These are phyloP conservation scores for Trichonephila clavata DNA, from an alignment of 1,140 invertebrate species.

Conservation along the genomic window DNA sequence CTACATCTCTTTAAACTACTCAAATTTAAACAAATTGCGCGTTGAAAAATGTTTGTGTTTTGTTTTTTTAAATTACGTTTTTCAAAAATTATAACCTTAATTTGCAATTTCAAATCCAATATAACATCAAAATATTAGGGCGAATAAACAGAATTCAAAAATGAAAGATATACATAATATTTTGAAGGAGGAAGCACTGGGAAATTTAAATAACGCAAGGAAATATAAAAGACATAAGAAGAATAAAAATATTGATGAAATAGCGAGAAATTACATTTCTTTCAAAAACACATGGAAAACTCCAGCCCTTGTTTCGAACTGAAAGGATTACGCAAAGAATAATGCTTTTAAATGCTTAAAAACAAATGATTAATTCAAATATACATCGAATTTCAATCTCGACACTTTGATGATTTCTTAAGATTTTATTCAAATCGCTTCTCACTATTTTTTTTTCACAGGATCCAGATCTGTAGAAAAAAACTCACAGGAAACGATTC, in stretches of 20 bases:
- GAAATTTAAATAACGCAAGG: too few relatives aligned
- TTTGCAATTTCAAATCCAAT: too few relatives aligned
- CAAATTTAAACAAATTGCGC: too few relatives aligned
- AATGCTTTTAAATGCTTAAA: background rate
- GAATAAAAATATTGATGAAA: background rate
- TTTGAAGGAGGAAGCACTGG: too few relatives aligned
- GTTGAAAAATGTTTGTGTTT: too few relatives aligned
- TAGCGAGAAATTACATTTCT: background rate
- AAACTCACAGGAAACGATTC: background rate
- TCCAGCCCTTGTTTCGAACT: background rate
- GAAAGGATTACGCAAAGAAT: background rate
- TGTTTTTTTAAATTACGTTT: too few relatives aligned
- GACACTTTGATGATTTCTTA: background rate
- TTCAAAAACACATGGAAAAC: background rate
- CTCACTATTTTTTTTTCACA: background rate
- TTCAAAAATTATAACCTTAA: too few relatives aligned
- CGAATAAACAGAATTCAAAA: too few relatives aligned
- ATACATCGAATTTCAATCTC: conserved; percentile 20
- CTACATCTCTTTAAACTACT: too few relatives aligned
- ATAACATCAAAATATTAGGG: too few relatives aligned
- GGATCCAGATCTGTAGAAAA: background rate
- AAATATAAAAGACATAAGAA: too few relatives aligned
- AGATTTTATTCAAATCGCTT: background rate
- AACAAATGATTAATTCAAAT: background rate
- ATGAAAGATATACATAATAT: too few relatives aligned